These are phyloP conservation scores for Pipistrellus nathusii DNA, from an alignment of 2,797 vertebrate species.

Conservation along the genomic window DNA sequence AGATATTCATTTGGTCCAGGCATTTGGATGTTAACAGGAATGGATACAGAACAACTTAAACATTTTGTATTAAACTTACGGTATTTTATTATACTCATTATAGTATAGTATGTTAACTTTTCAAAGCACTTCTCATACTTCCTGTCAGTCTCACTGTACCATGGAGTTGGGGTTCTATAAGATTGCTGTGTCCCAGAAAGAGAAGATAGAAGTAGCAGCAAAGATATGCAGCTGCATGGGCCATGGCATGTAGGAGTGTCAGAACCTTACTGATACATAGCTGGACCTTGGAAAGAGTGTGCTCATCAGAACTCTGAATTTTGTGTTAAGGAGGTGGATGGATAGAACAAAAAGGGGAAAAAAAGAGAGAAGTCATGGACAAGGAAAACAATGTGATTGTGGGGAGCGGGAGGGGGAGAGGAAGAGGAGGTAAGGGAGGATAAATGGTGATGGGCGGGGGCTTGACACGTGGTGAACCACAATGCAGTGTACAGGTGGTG, in stretches of 20 bases:
- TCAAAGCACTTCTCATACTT: no score
- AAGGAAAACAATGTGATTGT: neutral
- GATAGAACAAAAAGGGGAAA: neutral
- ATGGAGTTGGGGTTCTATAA: no score
- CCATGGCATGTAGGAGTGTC: neutral
- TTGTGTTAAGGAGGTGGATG: neutral
- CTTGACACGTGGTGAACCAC: neutral
- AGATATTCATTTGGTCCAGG: no score
- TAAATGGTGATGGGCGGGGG: neutral
- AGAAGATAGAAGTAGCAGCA: neutral
- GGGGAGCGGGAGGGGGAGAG: neutral
- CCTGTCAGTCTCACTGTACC: no score
- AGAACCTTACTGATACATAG: neutral
- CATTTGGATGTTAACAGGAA: no score
- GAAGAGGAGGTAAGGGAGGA: neutral
- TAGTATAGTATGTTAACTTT: no score
- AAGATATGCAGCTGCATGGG: neutral
- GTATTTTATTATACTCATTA: no score
- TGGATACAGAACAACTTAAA: no score
- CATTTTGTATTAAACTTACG: no score
- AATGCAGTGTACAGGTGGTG: neutral
- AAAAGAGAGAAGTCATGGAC: neutral
- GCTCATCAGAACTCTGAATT: constrained; percentile 3
- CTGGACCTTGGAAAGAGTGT: neutral
- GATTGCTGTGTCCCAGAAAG: neutral